These are phyloP conservation scores for Andrena minutula DNA, from an alignment of 2,888 invertebrate species.

Conservation along the genomic window DNA sequence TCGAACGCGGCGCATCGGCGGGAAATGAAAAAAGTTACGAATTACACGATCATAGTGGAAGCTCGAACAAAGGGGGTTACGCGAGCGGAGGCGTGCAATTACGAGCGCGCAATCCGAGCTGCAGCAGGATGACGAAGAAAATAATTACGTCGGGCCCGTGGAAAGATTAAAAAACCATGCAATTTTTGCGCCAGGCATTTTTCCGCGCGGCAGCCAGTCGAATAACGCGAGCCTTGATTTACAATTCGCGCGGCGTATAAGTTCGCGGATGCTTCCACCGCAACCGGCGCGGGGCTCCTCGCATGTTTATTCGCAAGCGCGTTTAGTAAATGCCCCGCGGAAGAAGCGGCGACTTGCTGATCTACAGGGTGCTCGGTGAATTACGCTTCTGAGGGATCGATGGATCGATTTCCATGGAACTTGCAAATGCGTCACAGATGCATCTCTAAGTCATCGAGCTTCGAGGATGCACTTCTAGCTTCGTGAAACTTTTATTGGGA, in stretches of 20 bases:
- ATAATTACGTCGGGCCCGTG: constrained; percentile 45
- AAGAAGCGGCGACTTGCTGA: neutral
- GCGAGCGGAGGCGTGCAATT: constrained; percentile 29
- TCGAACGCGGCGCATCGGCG: neutral
- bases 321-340: neutral
- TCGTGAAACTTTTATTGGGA: neutral
- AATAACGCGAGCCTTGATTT: constrained; percentile 52
- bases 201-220: constrained; percentile 28
- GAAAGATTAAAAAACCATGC: constrained; percentile 54
- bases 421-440: no score
- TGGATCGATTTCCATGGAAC: no score
- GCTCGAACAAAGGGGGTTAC: constrained; percentile 16
- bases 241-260: constrained; percentile 17
- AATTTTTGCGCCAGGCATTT: constrained; percentile 55
- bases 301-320: neutral
- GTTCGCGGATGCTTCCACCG: constrained; percentile 26
- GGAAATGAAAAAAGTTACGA: constrained; percentile 35
- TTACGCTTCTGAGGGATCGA: no score
- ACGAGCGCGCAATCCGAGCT: constrained; percentile 18
- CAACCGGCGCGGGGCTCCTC: constrained; percentile 31
- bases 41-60: neutral
- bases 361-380: no score
- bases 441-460: no score
- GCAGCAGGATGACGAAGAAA: constrained; percentile 44
- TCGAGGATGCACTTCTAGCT: no score